These are phyloP conservation scores for Thamnaconus septentrionalis DNA, from an alignment of 2,113 vertebrate genomes.

Conservation along the genomic window DNA sequence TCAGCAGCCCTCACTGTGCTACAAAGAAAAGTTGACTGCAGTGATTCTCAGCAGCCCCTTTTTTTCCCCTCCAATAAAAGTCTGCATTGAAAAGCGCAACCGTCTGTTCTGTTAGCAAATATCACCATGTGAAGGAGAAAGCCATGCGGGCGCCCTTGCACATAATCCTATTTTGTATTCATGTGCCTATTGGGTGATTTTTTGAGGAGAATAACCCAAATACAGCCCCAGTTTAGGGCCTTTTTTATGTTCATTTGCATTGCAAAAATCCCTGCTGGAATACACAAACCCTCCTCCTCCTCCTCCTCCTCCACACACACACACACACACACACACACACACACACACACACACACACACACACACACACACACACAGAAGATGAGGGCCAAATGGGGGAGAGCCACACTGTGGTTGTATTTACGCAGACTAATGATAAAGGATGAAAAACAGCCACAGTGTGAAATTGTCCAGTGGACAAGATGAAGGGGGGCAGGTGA, in stretches of 20 bases:
- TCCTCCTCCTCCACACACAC: background rate
- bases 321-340: constrained; percentile 10
- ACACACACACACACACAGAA: constrained; percentile 13
- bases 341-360: constrained; percentile 10
- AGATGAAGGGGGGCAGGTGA: background rate
- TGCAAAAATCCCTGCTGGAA: constrained; percentile 22
- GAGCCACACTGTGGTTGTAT: constrained; percentile 26
- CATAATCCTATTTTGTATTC: constrained; percentile 36
- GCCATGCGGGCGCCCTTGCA: background rate
- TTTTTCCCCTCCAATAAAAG: constrained; percentile 1
- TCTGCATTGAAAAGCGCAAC: fast-evolving
- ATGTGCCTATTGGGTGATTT: constrained; percentile 25
- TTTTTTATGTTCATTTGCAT: constrained; percentile 41
- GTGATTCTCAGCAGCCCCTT: constrained; percentile 11
- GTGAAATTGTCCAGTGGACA: constrained; percentile 14
- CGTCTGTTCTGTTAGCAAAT: background rate
- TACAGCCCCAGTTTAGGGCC: constrained; percentile 7
- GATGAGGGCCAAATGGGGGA: constrained; percentile 10
- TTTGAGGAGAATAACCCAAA: constrained; percentile 8
- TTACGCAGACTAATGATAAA: constrained; percentile 35
- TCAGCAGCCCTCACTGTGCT: constrained; percentile 8
- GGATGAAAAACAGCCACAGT: constrained; percentile 28
- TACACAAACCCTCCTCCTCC: background rate
- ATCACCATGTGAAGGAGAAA: background rate
- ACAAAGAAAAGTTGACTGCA: constrained; percentile 2